Conservation (phyloP, 1,140 invertebrate species). For the Drosophila repletoides region DNA sequence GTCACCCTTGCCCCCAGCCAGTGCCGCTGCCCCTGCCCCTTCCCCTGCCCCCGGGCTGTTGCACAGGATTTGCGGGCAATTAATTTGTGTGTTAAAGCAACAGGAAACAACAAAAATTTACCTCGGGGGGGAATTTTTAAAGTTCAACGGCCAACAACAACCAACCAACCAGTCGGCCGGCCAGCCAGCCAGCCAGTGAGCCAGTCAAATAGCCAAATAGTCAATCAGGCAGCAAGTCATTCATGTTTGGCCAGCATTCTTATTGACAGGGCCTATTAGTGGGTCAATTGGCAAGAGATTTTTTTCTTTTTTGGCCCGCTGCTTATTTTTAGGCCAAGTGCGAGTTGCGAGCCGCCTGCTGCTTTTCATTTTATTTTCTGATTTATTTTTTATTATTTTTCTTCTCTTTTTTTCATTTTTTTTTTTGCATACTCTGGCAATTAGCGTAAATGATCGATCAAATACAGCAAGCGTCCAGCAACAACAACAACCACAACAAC, state of each 20-base stretch:
- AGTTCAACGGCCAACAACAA: conserved; percentile 60
- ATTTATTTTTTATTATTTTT: conserved; percentile 9
- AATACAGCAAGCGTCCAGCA: conserved; percentile 38
- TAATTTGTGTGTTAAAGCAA: conserved; percentile 70
- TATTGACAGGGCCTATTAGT: conserved; percentile 75
- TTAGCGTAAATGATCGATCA: conserved; percentile 68
- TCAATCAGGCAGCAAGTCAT: conserved; percentile 13
- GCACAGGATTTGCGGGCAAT: conserved; percentile 81
- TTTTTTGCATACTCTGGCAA: conserved; percentile 60
- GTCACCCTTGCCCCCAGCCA: background rate
- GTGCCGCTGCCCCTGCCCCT: too few species aligned
- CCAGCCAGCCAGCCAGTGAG: background rate
- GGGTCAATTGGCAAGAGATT: conserved; percentile 65
- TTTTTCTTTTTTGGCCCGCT: too few species aligned
- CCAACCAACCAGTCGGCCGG: background rate
- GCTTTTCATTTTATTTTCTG: conserved; percentile 39
- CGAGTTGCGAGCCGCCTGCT: conserved; percentile 20
- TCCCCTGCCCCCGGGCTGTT: too few species aligned
- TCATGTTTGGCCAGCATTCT: conserved; percentile 21
- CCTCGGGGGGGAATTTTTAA: background rate
- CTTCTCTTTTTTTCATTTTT: background rate
- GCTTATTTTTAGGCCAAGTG: conserved; percentile 56
- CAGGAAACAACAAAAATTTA: conserved; percentile 49
- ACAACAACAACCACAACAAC: conserved; percentile 11
- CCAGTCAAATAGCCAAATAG: background rate